Conservation (phyloP, 2,797 vertebrate genomes). For the Pygocentrus nattereri region DNA sequence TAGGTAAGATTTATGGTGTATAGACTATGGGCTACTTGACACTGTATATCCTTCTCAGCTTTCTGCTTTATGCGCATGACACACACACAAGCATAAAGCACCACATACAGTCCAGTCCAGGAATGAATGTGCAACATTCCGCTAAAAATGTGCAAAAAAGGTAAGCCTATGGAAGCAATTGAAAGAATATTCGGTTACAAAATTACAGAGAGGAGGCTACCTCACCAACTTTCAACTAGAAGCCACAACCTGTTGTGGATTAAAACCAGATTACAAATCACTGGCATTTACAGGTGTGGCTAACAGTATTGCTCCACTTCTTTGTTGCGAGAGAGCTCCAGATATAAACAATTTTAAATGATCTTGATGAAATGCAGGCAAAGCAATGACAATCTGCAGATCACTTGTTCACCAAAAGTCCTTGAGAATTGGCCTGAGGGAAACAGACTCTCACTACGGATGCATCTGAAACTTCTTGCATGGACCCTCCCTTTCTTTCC, state of each 20-base stretch:
- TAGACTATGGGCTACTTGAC: conserved; percentile 72
- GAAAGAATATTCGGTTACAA: conserved; percentile 43
- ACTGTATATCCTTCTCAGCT: conserved; percentile 62
- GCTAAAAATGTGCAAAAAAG: neutral
- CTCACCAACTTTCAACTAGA: conserved; percentile 14
- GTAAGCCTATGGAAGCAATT: conserved; percentile 5
- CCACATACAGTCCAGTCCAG: neutral
- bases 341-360: conserved; percentile 41
- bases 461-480: conserved; percentile 3
- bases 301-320: conserved; percentile 5
- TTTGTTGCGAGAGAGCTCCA: conserved; percentile 24
- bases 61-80: conserved; percentile 53
- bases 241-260: conserved; percentile 23
- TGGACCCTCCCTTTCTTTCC: conserved; percentile 1
- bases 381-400: conserved; percentile 35
- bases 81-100: conserved; percentile 24
- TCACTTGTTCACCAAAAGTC: conserved; percentile 38
- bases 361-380: conserved; percentile 36
- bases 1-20: conserved; percentile 79
- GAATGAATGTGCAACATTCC: neutral
- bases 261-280: conserved; percentile 27
- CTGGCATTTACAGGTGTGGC: conserved; percentile 46
- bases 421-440: conserved; percentile 35
- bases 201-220: conserved; percentile 25
- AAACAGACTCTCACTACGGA: conserved; percentile 27